Conservation (phyloP, 2,888 invertebrate genomes). For the Amphimallon solstitiale region DNA sequence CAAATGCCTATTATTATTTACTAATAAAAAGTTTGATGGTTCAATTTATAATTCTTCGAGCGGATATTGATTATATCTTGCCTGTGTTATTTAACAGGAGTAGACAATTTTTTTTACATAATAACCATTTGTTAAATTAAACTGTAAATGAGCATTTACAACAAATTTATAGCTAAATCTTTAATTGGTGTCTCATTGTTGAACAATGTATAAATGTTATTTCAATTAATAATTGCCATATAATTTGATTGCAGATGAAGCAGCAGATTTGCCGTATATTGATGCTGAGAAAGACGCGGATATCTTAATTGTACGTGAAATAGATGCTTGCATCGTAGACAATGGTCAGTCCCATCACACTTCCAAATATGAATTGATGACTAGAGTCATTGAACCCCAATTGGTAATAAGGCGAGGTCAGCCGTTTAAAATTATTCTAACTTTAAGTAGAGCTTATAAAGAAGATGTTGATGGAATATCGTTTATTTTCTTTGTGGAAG, state of each 20-base stretch:
- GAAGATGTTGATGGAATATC: constrained; percentile 81
- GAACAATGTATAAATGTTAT: no score
- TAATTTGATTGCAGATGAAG: constrained; percentile 46
- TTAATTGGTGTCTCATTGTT: no score
- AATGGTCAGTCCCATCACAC: constrained; percentile 85
- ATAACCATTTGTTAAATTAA: no score
- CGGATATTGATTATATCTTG: no score
- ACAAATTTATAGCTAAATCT: no score
- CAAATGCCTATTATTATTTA: no score
- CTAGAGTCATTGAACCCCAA: constrained; percentile 66
- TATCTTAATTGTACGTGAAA: constrained; percentile 75
- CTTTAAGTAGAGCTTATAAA: constrained; percentile 79
- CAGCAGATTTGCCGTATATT: constrained; percentile 47
- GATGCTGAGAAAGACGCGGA: constrained; percentile 48
- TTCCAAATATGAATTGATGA: constrained; percentile 80
- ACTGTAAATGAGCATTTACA: no score
- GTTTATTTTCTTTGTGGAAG: constrained; percentile 83
- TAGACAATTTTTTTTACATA: no score
- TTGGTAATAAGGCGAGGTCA: constrained; percentile 87
- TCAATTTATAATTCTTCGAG: no score
- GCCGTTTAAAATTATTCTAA: constrained; percentile 77
- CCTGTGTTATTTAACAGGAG: no score
- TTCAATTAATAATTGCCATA: no score
- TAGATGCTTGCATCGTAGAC: constrained; percentile 77
- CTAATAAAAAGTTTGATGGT: no score